Conservation (phyloP, 1,140 invertebrate genomes). For the Eurosta solidaginis region DNA sequence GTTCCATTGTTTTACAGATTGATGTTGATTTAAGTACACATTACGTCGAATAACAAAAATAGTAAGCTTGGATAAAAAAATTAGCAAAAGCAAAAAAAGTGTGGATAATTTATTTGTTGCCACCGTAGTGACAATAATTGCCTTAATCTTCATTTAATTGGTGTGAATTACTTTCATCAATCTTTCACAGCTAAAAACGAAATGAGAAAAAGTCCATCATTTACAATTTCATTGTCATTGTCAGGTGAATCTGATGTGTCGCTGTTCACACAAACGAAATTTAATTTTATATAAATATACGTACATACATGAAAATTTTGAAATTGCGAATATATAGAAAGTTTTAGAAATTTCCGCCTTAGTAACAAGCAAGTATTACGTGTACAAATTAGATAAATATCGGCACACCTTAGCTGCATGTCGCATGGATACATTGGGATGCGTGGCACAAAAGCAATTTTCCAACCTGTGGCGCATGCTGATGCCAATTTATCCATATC, state of each 20-base stretch:
- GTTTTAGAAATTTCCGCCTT: too few species aligned
- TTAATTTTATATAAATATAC: neutral
- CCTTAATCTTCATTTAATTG: neutral
- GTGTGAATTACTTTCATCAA: neutral
- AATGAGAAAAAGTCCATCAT: slow-evolving; percentile 12
- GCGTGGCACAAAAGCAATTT: too few species aligned
- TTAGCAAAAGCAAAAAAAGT: too few species aligned
- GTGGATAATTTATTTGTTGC: neutral
- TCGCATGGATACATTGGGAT: too few species aligned
- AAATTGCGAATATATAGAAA: neutral
- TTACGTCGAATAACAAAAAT: neutral
- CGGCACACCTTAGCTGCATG: neutral
- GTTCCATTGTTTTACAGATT: too few species aligned
- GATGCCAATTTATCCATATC: neutral
- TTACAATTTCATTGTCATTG: slow-evolving; percentile 15
- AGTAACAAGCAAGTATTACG: too few species aligned
- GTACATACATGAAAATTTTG: neutral
- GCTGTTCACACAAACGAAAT: too few species aligned
- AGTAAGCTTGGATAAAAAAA: neutral
- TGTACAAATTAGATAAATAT: neutral
- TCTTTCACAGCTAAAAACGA: neutral
- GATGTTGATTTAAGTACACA: too few species aligned
- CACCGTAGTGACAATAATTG: neutral
- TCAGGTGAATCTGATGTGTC: neutral
- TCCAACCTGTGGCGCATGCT: neutral